Evolutionary conservation across 2,888 invertebrate genomes (phyloP), one percentile per base, ranked within the genome.

Genomic region (Patella caerulea): DNA sequence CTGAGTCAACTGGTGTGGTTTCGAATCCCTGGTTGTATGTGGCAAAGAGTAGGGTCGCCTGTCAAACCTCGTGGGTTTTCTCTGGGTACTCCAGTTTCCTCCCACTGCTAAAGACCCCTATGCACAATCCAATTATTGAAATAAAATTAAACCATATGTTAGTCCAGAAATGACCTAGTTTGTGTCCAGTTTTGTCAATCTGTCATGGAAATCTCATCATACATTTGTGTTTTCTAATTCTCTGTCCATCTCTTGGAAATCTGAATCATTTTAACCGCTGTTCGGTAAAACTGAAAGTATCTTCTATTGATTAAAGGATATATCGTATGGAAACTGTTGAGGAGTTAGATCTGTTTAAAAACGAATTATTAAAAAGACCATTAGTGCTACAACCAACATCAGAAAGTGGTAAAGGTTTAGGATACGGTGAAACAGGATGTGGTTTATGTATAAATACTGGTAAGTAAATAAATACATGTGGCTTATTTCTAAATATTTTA

Each of bases 371-470:
- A 78, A 85, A 81, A 78, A 84, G 89, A 4, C 89, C 89, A 5
- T 82, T 88, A 34, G 87, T 89, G 15, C 54, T 89, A 29, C 89
- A 89, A 72, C 87, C 87, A 70, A 82, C 85, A 11, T 78, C 80
- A 52, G 81, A 83, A 73, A 74, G 79, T 77, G 83, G 83, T n/a
- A 59, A 80, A 56, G 83, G 83, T 3, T 19, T 81, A 7, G 79
- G 80, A 14, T 34, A 71, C 1, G 75, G 75, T 12, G 29, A 19
- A 3, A 11, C 76, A 55, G 72, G 77, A 2, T 81, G 83, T 78
- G 82, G 81, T 7, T 2, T 76, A 34, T 79, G 81, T 72, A 78
- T 80, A 45, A 78, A 71, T 71, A 81, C 81, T 76, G 77, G 82
- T 81, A 69, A 77, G 78, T 76, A 45, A 45, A 45, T 45, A 45